Base-by-base conservation (phyloP, 2,113 vertebrate genomes). In the Barnardius zonarius region DNA sequence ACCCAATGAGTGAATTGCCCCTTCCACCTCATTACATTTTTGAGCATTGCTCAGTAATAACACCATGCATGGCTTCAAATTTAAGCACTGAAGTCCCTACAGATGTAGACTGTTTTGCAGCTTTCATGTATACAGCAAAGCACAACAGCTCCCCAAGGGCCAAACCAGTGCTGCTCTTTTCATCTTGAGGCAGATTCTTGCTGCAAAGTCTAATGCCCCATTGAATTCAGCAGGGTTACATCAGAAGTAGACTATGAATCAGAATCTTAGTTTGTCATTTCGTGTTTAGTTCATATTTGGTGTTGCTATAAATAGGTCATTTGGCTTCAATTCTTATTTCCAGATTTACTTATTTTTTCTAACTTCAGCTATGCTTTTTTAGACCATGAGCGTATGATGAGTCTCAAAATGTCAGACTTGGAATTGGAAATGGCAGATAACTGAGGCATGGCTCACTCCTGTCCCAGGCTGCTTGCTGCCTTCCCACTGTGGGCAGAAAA, bases 261-360 rank as follows among this genome's bases (percentile, higher is more conserved):
- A 20, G 66, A 39, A 78, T 74, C 55, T 54, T 59, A 10, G 9
- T 62, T 80, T 78, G 55, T 66, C 33, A 6, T 85, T 77, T 74
- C 7, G 15, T 0, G 2, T 84, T 83, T 77, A 74, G 87, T 55
- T 94, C 68, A 17, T 88, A 92, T 93, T 88, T 94, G 84, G 82
- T 57, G 13, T 37, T 70, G 37, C 59, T 96, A 94, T 95, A 96
- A 94, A 95, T 96, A 91, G 72, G 33, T 43, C 35, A 55, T 67
- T 90, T 59, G 85, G 72, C 87, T 51, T 33, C 7, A 18, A 28
- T 59, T 83, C 54, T 74, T 39, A 76, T 86, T 94, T 67, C 64
- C 54, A 88, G 51, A 61, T 72, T 57, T 44, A 1, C 67, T 83
- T 49, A 8, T 67, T 80, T 83, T 74, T 85, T 94, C 90, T 63